phyloP scores from a whole-genome alignment of 2,113 vertebrate species.

The Geococcyx californianus region DNA sequence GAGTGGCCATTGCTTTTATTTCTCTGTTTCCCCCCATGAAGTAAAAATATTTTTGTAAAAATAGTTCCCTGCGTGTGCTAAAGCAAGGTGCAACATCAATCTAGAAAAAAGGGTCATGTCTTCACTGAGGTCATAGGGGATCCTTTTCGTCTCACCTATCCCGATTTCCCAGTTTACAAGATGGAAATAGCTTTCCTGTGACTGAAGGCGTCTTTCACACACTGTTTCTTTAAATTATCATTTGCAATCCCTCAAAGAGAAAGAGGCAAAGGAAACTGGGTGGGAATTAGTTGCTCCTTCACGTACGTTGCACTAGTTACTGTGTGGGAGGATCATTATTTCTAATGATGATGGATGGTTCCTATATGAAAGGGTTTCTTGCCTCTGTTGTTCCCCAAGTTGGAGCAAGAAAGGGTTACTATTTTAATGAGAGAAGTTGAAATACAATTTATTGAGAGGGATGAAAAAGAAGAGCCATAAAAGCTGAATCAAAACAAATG shows the following conservation, averaged over 20 bases:
- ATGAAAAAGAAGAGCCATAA: slow-evolving; percentile 48
- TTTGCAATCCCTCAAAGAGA: slow-evolving; percentile 64
- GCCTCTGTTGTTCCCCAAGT: slow-evolving; percentile 42
- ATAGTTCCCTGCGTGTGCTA: background rate
- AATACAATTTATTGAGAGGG: slow-evolving; percentile 54
- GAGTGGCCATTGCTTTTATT: background rate
- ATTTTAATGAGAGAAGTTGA: slow-evolving; percentile 55
- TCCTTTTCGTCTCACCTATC: background rate
- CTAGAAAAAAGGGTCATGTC: background rate
- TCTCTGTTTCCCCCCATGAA: background rate
- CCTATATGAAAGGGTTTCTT: slow-evolving; percentile 59
- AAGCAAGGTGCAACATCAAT: background rate
- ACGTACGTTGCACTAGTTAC: slow-evolving; percentile 55
- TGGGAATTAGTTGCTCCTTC: slow-evolving; percentile 65
- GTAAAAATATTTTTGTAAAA: background rate
- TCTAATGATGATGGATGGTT: slow-evolving; percentile 72
- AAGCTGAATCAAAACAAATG: slow-evolving; percentile 52
- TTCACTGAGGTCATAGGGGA: background rate
- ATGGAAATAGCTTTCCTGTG: slow-evolving; percentile 44
- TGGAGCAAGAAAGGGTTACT: slow-evolving; percentile 62
- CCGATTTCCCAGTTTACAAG: slow-evolving; percentile 2
- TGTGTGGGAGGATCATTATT: slow-evolving; percentile 67
- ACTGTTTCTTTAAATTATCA: slow-evolving; percentile 67
- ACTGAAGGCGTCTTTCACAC: slow-evolving; percentile 31
- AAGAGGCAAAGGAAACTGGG: slow-evolving; percentile 55